These are phyloP conservation scores for Talpa occidentalis DNA, from an alignment of 2,113 vertebrate genomes.

Conservation along the genomic window DNA sequence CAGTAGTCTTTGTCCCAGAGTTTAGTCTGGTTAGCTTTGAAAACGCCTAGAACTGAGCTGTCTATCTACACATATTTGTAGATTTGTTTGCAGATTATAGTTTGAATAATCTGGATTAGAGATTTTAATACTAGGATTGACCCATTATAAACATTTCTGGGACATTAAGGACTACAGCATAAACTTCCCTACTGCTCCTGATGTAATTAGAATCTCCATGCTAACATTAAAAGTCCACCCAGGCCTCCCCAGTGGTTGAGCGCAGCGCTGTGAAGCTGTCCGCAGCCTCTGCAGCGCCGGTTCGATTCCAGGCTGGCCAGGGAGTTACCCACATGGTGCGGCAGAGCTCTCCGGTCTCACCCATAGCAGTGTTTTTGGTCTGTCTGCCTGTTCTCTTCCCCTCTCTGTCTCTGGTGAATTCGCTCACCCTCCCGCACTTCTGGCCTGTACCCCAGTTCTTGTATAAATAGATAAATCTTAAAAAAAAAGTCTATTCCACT, in stretches of 20 bases:
- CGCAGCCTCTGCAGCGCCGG: too few relatives aligned
- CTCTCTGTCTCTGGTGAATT: too few relatives aligned
- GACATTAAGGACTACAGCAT: neutral
- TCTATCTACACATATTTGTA: neutral
- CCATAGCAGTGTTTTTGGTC: too few relatives aligned
- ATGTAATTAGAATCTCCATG: neutral
- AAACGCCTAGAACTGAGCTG: neutral
- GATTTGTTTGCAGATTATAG: neutral
- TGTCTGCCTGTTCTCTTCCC: too few relatives aligned
- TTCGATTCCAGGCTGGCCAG: too few relatives aligned
- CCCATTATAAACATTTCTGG: neutral
- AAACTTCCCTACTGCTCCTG: neutral
- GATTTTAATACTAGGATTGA: neutral
- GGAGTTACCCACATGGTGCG: too few relatives aligned
- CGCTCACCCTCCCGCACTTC: too few relatives aligned
- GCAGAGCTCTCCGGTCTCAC: too few relatives aligned
- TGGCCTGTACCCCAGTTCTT: too few relatives aligned
- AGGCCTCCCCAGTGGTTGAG: too few relatives aligned
- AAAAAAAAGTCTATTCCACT: neutral
- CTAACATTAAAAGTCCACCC: neutral
- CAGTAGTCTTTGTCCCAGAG: neutral
- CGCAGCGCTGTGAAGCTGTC: too few relatives aligned
- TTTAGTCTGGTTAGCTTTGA: neutral
- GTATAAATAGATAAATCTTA: too few relatives aligned
- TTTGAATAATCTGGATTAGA: neutral